Base-by-base conservation (phyloP, 2,113 vertebrate genomes). In the Poeciliopsis prolifica region DNA sequence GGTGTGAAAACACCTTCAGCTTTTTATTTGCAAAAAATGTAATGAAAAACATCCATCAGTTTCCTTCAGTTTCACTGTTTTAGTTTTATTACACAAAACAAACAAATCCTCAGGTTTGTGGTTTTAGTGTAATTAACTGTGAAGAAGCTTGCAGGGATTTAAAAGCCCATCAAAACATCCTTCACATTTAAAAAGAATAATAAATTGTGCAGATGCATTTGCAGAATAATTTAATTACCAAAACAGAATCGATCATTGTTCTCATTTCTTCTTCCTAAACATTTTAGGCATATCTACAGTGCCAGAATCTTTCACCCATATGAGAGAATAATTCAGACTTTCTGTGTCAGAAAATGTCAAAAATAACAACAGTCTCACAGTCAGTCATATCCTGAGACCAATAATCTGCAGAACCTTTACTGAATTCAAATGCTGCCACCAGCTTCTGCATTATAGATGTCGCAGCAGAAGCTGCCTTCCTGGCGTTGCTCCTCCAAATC, bases 401-500 rank as follows among this genome's bases (percentile, higher is more conserved):
- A 58, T 58, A 58, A 58, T 58, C 51, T 58, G 51, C 51, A 58
- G 51, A 58, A 58, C 51, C 51, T 24, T 58, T 58, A 1, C 51
- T 58, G 51, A 58, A 58, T 58, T 58, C 51, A 58, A 58, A 58
- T 58, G 51, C 22, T 58, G 51, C 51, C 51, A 58, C 51, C 51
- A 58, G 51, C 51, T 58, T 58, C 51, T 58, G 51, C 51, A 58
- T 58, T 58, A 58, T 58, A 58, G 51, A 58, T 58, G 51, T 58
- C 51, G 24, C 51, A 58, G 51, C 51, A 58, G 24, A 6, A 19
- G 17, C 44, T 48, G 5, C 44, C 14, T 48, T 48, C 44, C 44
- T 19, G 10, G 51, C 22, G 51, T 11, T 24, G 51, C 51, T 58
- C 22, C 10, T 58, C 51, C 51, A 58, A 24, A 58, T 58, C 51